Conservation (phyloP, 2,888 invertebrate species). For the Anorthoa munda region DNA sequence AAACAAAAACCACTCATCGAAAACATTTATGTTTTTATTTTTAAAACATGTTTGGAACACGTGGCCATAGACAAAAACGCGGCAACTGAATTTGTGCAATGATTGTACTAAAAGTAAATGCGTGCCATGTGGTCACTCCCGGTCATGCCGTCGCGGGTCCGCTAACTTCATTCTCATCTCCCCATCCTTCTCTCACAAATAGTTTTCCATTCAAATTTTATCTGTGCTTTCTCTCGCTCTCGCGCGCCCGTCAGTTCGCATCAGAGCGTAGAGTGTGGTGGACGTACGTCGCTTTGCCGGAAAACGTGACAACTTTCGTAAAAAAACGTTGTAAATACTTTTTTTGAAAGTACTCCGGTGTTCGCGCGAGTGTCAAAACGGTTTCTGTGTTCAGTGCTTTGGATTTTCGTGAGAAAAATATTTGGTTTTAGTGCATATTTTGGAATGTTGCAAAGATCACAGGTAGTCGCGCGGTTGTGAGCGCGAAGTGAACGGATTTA, state of each 20-base stretch:
- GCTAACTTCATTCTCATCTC: constrained; percentile 80
- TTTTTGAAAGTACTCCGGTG: constrained; percentile 80
- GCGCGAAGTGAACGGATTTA: constrained; percentile 79
- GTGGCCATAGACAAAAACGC: constrained; percentile 86
- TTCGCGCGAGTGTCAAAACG: constrained; percentile 74
- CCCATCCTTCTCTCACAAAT: constrained; percentile 75
- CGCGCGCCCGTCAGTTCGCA: constrained; percentile 80
- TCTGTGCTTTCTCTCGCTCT: constrained; percentile 82
- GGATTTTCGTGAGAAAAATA: constrained; percentile 70
- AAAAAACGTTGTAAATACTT: constrained; percentile 80
- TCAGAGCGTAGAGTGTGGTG: constrained; percentile 62
- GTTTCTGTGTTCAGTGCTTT: constrained; percentile 71
- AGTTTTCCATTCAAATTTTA: constrained; percentile 72
- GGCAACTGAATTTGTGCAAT: constrained; percentile 87
- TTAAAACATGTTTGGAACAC: constrained; percentile 80
- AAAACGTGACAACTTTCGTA: constrained; percentile 86
- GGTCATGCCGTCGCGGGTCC: constrained; percentile 75
- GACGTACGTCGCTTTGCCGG: constrained; percentile 67
- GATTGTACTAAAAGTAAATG: constrained; percentile 83
- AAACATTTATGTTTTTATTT: constrained; percentile 72
- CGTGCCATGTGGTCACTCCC: constrained; percentile 89
- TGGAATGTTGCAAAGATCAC: constrained; percentile 84
- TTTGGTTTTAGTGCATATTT: constrained; percentile 76
- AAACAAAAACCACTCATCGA: constrained; percentile 62
- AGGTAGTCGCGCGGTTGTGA: constrained; percentile 72